Percentiles rank a stretch among this genome's conserved stretches.
Conservation (phyloP, 2,888 invertebrate species). For the Netelia melanura region DNA sequence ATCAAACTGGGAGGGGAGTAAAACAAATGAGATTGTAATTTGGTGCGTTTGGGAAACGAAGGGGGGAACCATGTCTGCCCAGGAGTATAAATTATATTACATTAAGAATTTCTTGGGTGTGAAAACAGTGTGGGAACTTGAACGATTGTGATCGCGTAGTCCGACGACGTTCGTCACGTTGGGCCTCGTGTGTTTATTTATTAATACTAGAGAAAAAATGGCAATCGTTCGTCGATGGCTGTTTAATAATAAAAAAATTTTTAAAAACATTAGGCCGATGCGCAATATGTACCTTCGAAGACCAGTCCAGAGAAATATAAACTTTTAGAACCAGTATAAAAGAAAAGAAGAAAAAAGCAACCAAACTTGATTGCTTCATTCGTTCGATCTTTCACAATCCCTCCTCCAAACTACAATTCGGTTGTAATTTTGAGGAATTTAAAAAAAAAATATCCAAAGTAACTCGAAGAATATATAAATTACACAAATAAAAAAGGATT, state of each 20-base stretch:
- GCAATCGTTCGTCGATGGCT: conserved; percentile 61
- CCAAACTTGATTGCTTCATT: not conserved
- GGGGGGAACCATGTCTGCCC: conserved; percentile 37
- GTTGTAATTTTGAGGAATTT: not conserved
- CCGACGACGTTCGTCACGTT: conserved; percentile 47
- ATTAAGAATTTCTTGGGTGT: conserved; percentile 12
- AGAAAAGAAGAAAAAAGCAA: conserved; percentile 11
- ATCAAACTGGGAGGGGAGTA: not conserved
- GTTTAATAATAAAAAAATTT: conserved; percentile 38
- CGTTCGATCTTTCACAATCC: not conserved
- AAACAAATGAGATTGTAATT: conserved; percentile 8
- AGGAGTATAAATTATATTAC: conserved; percentile 32
- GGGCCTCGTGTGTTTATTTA: conserved; percentile 58
- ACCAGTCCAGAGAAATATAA: conserved; percentile 61
- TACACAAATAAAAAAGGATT: not conserved
- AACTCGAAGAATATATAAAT: not conserved
- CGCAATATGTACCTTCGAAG: conserved; percentile 55
- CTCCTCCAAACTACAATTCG: not conserved
- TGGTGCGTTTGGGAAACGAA: conserved; percentile 18
- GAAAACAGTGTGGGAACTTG: conserved; percentile 45
- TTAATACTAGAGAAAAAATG: conserved; percentile 54
- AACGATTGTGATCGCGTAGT: conserved; percentile 45
- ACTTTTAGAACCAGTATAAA: conserved; percentile 47
- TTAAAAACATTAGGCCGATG: conserved; percentile 36
- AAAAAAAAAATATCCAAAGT: not conserved